Conservation (phyloP, 2,888 invertebrate species). For the Pammene aurita region DNA sequence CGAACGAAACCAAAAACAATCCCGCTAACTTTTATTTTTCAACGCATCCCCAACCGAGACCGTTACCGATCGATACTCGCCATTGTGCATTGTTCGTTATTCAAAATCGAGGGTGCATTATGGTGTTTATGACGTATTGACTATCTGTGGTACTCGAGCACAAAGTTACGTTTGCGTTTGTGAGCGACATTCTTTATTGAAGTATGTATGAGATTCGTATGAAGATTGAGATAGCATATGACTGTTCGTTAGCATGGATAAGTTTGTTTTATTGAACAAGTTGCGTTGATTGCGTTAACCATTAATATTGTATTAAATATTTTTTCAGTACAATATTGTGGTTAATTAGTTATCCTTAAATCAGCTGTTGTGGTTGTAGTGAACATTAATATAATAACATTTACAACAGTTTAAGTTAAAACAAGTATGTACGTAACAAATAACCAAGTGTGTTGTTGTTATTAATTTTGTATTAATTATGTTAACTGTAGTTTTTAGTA, state of each 20-base stretch:
- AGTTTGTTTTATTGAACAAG: conserved; percentile 45
- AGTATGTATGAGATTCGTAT: background rate
- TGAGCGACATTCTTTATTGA: background rate
- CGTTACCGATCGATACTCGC: conserved; percentile 54
- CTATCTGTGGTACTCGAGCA: conserved; percentile 27
- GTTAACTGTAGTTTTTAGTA: no score
- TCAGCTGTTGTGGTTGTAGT: no score
- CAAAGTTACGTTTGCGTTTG: conserved; percentile 26
- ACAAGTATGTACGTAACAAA: no score
- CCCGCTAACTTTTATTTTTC: conserved; percentile 41
- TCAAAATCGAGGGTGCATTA: conserved; percentile 48
- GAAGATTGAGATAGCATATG: background rate
- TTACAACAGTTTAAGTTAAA: background rate
- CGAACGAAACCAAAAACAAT: conserved; percentile 41
- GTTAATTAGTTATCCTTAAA: background rate
- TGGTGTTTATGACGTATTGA: conserved; percentile 36
- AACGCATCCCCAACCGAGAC: conserved; percentile 43
- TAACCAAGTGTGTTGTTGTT: no score
- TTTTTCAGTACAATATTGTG: conserved; percentile 8
- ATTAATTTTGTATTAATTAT: no score
- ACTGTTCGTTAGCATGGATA: background rate
- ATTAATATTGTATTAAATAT: conserved; percentile 25
- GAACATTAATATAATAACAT: no score
- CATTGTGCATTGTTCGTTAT: conserved; percentile 54
- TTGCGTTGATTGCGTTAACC: conserved; percentile 45